Conservation (phyloP, 2,113 vertebrate genomes). For the Rynchops niger region DNA sequence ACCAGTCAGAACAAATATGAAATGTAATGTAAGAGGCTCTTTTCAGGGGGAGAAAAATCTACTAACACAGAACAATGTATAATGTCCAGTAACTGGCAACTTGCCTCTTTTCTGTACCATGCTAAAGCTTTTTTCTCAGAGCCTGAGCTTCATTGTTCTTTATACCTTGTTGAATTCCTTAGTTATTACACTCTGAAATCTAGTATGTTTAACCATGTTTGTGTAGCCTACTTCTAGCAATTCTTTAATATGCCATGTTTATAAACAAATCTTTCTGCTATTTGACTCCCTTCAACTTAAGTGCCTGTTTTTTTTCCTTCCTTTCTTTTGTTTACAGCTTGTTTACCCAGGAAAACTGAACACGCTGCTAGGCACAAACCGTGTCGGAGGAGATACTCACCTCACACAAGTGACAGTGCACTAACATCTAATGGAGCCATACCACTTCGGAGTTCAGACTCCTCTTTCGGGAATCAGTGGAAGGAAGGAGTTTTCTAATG, state of each 20-base stretch:
- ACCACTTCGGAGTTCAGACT: neutral
- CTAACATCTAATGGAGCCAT: neutral
- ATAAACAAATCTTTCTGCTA: neutral
- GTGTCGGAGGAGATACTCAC: neutral
- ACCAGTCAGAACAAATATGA: neutral
- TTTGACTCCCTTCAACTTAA: neutral
- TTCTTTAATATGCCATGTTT: neutral
- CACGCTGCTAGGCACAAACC: neutral
- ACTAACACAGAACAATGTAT: neutral
- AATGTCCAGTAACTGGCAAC: neutral
- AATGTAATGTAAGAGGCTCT: neutral
- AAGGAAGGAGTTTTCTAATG: neutral
- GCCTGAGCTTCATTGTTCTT: slow-evolving; percentile 7
- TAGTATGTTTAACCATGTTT: neutral
- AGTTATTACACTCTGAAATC: neutral
- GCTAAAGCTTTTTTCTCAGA: neutral
- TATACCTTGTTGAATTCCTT: slow-evolving; percentile 10
- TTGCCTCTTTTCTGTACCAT: neutral
- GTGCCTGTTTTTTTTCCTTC: neutral
- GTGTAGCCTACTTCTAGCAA: neutral
- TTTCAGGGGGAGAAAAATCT: neutral
- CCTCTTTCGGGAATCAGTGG: neutral
- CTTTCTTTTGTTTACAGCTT: neutral
- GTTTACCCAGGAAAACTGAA: neutral
- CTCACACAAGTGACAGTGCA: fast-evolving